A percentile compares a stretch with the other conserved stretches of the same genome.
phyloP scores from a whole-genome alignment of 2,113 vertebrate species.

The Anarhynchus alexandrinus region DNA sequence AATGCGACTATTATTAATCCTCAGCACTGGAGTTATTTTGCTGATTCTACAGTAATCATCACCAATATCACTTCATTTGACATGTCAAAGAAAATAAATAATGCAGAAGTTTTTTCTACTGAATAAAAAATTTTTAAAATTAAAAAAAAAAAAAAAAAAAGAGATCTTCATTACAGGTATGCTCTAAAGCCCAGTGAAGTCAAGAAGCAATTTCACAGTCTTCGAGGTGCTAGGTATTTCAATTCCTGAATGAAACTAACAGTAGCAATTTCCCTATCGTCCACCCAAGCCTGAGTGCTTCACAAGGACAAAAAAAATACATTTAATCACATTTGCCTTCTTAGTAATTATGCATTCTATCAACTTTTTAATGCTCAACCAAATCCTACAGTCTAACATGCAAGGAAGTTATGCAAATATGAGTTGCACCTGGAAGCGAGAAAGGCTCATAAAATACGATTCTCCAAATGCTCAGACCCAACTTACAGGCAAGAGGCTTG shows the following conservation, averaged over 20 bases:
- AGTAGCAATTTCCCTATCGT: background rate
- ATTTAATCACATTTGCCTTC: background rate
- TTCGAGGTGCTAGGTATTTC: background rate
- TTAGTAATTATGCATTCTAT: background rate
- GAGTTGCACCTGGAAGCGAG: background rate
- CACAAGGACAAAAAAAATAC: background rate
- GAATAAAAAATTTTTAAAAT: background rate
- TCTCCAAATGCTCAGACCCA: background rate
- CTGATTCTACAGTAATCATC: background rate
- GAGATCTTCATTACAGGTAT: background rate
- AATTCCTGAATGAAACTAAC: background rate
- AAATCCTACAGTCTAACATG: background rate
- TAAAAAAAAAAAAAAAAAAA: background rate
- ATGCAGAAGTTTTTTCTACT: background rate
- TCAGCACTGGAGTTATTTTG: background rate
- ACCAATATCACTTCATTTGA: background rate
- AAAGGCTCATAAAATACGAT: background rate
- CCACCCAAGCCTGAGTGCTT: background rate
- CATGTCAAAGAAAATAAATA: background rate
- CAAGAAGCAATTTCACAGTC: background rate
- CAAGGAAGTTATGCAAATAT: background rate
- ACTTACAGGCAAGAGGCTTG: background rate
- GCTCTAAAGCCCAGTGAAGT: background rate
- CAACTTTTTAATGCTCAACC: background rate
- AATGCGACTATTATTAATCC: background rate